phyloP scores from a whole-genome alignment of 2,888 invertebrate genomes.

The Sinhomidia bicolor region DNA sequence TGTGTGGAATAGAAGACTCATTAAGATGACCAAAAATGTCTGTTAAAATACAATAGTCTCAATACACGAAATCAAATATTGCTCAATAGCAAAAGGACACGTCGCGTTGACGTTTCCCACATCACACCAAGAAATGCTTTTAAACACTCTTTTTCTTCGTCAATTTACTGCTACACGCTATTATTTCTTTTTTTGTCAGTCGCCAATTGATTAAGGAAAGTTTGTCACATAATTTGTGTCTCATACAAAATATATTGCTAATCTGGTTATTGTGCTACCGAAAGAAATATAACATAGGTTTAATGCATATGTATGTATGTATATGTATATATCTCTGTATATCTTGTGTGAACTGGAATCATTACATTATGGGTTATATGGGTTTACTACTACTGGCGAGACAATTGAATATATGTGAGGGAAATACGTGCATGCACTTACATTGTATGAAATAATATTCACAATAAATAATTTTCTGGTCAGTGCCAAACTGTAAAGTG shows the following conservation, averaged over 20 bases:
- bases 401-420: background rate
- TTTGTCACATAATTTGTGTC: background rate
- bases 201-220: background rate
- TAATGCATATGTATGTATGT: no score
- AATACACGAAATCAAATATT: background rate
- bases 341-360: background rate
- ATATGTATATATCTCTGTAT: no score
- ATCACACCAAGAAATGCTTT: no score
- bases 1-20: no score
- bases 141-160: no score
- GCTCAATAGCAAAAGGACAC: background rate
- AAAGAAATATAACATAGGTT: background rate
- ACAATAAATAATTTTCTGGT: no score
- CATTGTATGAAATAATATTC: background rate
- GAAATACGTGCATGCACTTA: background rate
- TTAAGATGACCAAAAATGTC: background rate
- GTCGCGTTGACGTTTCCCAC: background rate
- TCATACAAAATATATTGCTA: background rate
- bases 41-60: constrained; percentile 14
- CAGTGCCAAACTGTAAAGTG: background rate
- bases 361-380: background rate
- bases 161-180: background rate
- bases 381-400: background rate
- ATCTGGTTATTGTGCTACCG: background rate
- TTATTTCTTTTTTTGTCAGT: background rate